Base-by-base conservation (phyloP, 1,140 invertebrate species). In the Oreohelix idahoensis region DNA sequence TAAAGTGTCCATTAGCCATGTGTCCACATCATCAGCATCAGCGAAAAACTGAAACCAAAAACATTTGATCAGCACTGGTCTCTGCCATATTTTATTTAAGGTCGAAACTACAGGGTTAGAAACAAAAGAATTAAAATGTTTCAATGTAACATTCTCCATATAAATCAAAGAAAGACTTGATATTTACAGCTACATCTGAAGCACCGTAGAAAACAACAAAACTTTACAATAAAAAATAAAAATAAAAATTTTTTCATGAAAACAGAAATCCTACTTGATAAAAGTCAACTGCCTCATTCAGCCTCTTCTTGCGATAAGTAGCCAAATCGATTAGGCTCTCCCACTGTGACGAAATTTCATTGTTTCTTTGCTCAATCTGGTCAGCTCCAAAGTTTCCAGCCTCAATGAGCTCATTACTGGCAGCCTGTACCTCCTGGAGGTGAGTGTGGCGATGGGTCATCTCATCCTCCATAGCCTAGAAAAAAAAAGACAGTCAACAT, bases 11-110 rank as follows among this genome's bases (percentile, higher is more conserved):
- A 99, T 92, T 97, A 99, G 98, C 97, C 98, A 99, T 87, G 97
- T 97, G 90, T 99, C 98, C 71, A 99, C 96, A 92, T 99, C 98
- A 93, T 99, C 98, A 39, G 98, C 98, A 94, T 99, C 98, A 42
- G 98, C 97, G 92, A 99, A 99, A 92, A 99, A 95, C 94, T 95
- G 84, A 66, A 66, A 66, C n/a, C 15, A 58, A 58, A 10, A 58
- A 49, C 45, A 49, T n/a, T n/a, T n/a, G n/a, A n/a, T n/a, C n/a
- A n/a, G n/a, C n/a, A n/a, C n/a, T n/a, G n/a, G n/a, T n/a, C n/a
- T n/a, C n/a, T n/a, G n/a, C n/a, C n/a, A n/a, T n/a, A n/a, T n/a
- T n/a, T n/a, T n/a, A n/a, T n/a, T n/a, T n/a, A n/a, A n/a, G n/a
- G n/a, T n/a, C n/a, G n/a, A n/a, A n/a, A n/a, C n/a, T n/a, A n/a